These are phyloP conservation scores for Nanorana parkeri DNA, from an alignment of 2,113 vertebrate genomes.

Conservation along the genomic window DNA sequence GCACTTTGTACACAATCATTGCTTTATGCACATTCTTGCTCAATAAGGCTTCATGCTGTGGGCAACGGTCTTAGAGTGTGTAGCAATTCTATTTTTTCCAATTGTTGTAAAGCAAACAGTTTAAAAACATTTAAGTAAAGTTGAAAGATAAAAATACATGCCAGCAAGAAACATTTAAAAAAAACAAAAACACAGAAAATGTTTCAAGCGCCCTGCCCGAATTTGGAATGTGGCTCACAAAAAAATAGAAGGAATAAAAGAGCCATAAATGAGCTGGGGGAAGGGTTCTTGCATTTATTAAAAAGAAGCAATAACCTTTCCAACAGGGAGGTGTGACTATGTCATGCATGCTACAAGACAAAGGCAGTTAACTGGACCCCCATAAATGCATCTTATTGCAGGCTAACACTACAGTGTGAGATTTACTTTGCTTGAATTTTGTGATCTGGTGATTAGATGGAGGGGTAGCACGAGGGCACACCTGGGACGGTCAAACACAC, in stretches of 20 bases:
- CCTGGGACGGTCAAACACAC: conserved; percentile 39
- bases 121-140: too few relatives aligned
- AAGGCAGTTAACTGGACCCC: conserved; percentile 50
- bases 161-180: too few relatives aligned
- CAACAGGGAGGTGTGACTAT: conserved; percentile 52
- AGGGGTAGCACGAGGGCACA: conserved; percentile 21
- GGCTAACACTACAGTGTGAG: conserved; percentile 42
- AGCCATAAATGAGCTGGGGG: conserved; percentile 27
- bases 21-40: too few relatives aligned
- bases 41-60: too few relatives aligned
- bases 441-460: conserved; percentile 20
- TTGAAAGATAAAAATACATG: too few relatives aligned
- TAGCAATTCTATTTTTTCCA: too few relatives aligned
- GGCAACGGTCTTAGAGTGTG: too few relatives aligned
- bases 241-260: neutral
- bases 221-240: neutral
- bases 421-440: conserved; percentile 35
- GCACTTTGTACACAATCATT: too few relatives aligned
- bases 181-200: too few relatives aligned
- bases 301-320: conserved; percentile 51
- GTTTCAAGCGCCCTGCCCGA: too few relatives aligned
- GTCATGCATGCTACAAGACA: conserved; percentile 35
- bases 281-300: conserved; percentile 45
- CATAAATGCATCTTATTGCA: conserved; percentile 52
- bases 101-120: too few relatives aligned